Evolutionary conservation across 2,797 vertebrate genomes (phyloP).

Genomic region (Sebastes nivosus): DNA sequence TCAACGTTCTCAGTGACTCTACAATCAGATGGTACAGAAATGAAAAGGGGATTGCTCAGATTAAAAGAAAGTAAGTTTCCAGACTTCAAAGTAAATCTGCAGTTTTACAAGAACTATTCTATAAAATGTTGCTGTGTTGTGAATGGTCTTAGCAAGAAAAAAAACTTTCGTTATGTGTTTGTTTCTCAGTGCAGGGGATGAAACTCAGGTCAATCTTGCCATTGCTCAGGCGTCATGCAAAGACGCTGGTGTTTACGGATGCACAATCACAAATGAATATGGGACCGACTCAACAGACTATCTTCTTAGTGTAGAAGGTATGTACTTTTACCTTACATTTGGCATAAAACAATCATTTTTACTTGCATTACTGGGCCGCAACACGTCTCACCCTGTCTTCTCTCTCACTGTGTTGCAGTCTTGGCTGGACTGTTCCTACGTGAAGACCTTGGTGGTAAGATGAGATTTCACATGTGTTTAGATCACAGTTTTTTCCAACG

Average conservation of each 20-base stretch:
- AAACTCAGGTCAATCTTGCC: slow-evolving; percentile 90
- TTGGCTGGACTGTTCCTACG: slow-evolving; percentile 86
- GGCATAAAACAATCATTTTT: background rate
- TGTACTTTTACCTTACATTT: slow-evolving; percentile 14
- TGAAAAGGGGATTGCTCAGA: slow-evolving; percentile 84
- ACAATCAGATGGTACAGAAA: slow-evolving; percentile 91
- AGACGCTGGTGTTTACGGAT: slow-evolving; percentile 91
- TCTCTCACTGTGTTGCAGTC: slow-evolving; percentile 74
- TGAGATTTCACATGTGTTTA: background rate
- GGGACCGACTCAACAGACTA: slow-evolving; percentile 90
- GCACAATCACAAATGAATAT: slow-evolving; percentile 89
- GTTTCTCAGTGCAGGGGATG: slow-evolving; percentile 87
- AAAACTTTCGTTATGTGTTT: background rate
- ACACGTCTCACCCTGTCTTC: background rate
- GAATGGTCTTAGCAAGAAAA: background rate
- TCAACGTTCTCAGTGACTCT: slow-evolving; percentile 93
- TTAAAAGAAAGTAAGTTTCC: slow-evolving; percentile 84
- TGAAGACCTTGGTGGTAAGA: slow-evolving; percentile 91
- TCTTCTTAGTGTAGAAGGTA: slow-evolving; percentile 90
- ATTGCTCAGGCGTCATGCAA: slow-evolving; percentile 86
- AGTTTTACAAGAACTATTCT: background rate
- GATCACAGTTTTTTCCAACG: background rate
- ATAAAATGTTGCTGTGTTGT: too few relatives aligned
- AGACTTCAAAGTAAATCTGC: background rate
- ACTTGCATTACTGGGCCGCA: background rate